Evolutionary conservation across 2,888 invertebrate species (phyloP), one percentile per base, ranked within the genome.

Genomic region (Aspidiotus rigidus): DNA sequence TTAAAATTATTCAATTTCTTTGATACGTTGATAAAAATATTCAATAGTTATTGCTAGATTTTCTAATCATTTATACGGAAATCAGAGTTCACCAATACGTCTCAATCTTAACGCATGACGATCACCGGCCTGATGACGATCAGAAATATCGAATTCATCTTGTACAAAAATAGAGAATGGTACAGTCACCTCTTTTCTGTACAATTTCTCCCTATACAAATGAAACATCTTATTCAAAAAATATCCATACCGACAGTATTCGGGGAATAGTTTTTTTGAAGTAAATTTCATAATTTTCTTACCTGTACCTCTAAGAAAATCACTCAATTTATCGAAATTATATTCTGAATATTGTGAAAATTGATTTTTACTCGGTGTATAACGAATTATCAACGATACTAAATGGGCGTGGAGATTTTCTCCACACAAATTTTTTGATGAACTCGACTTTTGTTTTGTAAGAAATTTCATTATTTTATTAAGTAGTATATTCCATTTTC

Each of bases 111-210:
- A n/a, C n/a, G n/a, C n/a, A n/a, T n/a, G n/a, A n/a, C n/a, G n/a
- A n/a, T n/a, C n/a, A n/a, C n/a, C n/a, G n/a, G n/a, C n/a, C n/a
- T n/a, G n/a, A n/a, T n/a, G n/a, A n/a, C n/a, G n/a, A n/a, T n/a
- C n/a, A n/a, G n/a, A n/a, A n/a, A n/a, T n/a, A n/a, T n/a, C n/a
- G n/a, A n/a, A n/a, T n/a, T n/a, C n/a, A n/a, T n/a, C n/a, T n/a
- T n/a, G n/a, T n/a, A n/a, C n/a, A n/a, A n/a, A n/a, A n/a, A n/a
- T n/a, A n/a, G n/a, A n/a, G n/a, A n/a, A n/a, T n/a, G n/a, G n/a
- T n/a, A n/a, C 49, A 44, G 49, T 44, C 49, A 44, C 49, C 49
- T 44, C 49, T 44, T 44, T 44, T 44, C 49, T 44, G 49, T 44
- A 11, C 49, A 44, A 44, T 44, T 44, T 44, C 49, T 44, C 49